Evolutionary conservation across 2,797 vertebrate species (phyloP).

Genomic region (Pachyuromys duprasi): DNA sequence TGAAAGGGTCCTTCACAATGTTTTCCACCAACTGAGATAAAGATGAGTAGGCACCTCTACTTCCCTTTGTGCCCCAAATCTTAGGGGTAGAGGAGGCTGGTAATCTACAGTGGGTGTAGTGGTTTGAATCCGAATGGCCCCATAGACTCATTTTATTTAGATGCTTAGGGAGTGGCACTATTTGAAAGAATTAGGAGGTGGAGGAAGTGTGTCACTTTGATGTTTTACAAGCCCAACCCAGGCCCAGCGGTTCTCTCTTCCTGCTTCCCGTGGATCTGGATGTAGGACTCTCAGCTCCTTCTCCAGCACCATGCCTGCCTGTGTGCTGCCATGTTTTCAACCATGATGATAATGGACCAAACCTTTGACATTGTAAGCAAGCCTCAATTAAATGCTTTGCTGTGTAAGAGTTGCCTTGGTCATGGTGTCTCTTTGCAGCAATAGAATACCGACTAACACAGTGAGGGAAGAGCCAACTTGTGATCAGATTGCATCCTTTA

Average conservation of each 20-base stretch:
- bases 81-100: not conserved
- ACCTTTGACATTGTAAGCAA: not conserved
- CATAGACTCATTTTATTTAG: not conserved
- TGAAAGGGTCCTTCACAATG: not conserved
- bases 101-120: not conserved
- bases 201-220: not conserved
- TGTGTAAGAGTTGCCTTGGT: not conserved
- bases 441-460: not conserved
- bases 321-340: not conserved
- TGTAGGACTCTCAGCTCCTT: not conserved
- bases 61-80: not conserved
- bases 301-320: not conserved
- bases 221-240: not conserved
- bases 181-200: not conserved
- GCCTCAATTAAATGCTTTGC: not conserved
- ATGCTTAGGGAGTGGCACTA: not conserved
- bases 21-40: not conserved
- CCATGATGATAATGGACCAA: not conserved
- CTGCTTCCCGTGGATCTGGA: not conserved
- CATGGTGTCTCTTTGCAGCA: not conserved
- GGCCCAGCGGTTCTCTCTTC: not conserved
- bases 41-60: not conserved
- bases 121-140: not conserved
- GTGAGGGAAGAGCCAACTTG: not conserved
- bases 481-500: slow-evolving; percentile 60